A percentile compares a stretch with the other conserved stretches of the same genome.
These are phyloP conservation scores for Cygnus buccinator DNA, from an alignment of 2,113 vertebrate species.

Conservation along the genomic window DNA sequence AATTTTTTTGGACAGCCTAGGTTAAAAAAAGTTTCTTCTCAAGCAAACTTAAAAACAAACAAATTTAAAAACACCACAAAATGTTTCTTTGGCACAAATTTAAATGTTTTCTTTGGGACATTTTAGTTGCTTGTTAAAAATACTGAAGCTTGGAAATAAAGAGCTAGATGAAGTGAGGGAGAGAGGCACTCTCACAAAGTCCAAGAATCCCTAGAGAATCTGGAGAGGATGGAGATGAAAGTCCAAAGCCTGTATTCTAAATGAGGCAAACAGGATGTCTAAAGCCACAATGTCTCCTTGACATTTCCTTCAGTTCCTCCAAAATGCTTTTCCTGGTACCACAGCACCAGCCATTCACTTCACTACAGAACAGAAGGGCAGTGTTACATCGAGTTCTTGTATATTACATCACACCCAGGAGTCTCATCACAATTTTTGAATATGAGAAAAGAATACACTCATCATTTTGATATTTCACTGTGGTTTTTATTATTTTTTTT, in stretches of 20 bases:
- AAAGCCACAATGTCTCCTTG: background rate
- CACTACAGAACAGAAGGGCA: background rate
- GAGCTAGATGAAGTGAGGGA: background rate
- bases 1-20: background rate
- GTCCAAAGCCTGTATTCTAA: background rate
- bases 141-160: background rate
- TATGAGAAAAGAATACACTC: background rate
- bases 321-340: background rate
- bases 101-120: background rate
- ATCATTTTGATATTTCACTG: background rate
- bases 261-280: background rate
- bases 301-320: background rate
- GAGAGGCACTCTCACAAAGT: background rate
- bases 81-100: background rate
- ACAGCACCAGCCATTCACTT: background rate
- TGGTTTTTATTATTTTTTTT: background rate
- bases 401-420: background rate
- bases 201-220: background rate
- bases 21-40: background rate
- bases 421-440: background rate
- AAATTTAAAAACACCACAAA: background rate
- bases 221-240: background rate
- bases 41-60: background rate
- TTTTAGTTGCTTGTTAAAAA: background rate
- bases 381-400: accelerated